A percentile compares a stretch with the other conserved stretches of the same genome.
Conservation (phyloP, 2,113 vertebrate species). For the Mirza zaza region DNA sequence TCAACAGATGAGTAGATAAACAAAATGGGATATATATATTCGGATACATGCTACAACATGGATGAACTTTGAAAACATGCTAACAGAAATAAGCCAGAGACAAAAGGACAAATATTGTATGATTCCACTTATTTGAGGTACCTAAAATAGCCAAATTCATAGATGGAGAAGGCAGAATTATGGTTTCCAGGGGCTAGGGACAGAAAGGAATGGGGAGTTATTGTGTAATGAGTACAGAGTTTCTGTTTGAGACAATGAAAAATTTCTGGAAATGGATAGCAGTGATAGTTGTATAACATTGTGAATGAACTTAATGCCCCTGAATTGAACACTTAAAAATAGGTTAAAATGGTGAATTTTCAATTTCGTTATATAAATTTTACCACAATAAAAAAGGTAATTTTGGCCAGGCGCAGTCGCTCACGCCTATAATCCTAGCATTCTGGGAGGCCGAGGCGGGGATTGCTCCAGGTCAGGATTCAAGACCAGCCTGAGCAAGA, state of each 20-base stretch:
- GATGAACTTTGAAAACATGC: neutral
- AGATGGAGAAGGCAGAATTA: neutral
- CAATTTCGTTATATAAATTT: neutral
- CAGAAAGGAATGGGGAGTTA: too few relatives aligned
- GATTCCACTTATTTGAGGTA: neutral
- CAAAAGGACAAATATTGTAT: neutral
- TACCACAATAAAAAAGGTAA: neutral
- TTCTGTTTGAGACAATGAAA: neutral
- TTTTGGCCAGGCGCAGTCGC: neutral
- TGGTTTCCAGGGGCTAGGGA: neutral
- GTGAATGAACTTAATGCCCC: neutral
- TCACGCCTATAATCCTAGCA: too few relatives aligned
- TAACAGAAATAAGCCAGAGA: neutral
- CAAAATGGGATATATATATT: neutral
- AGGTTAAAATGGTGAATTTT: neutral
- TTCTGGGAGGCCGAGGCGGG: too few relatives aligned
- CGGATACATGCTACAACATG: neutral
- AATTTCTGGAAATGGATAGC: neutral
- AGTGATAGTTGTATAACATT: neutral
- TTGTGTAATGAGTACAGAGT: neutral
- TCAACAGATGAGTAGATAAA: too few relatives aligned
- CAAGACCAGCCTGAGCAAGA: too few relatives aligned
- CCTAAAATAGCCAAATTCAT: neutral
- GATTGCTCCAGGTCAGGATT: too few relatives aligned
- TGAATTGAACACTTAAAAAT: neutral